A percentile compares a stretch with the other conserved stretches of the same genome.
Conservation (phyloP, 2,113 vertebrate species). For the Sinocyclocheilus grahami region DNA sequence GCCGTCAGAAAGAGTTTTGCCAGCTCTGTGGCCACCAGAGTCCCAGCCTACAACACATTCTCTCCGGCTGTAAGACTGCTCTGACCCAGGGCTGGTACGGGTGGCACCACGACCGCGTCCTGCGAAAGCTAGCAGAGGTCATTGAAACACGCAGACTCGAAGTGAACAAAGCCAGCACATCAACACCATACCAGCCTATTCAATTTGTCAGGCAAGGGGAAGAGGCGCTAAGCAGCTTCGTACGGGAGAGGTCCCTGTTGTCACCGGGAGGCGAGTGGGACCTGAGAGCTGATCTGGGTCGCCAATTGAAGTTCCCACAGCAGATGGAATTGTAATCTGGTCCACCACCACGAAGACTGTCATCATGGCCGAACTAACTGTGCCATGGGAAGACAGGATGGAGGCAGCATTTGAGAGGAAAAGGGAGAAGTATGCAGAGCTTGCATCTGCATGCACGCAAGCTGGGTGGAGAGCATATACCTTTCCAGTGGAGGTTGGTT, state of each 20-base stretch:
- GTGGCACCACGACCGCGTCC: neutral
- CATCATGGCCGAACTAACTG: too few relatives aligned
- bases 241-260: neutral
- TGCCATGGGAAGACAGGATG: too few relatives aligned
- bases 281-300: neutral
- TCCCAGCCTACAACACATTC: neutral
- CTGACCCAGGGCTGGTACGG: neutral
- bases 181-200: neutral
- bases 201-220: neutral
- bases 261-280: neutral
- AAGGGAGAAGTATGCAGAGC: too few relatives aligned
- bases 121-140: conserved; percentile 28
- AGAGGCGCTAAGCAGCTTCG: neutral
- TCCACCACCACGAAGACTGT: too few relatives aligned
- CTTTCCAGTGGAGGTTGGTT: neutral
- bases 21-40: neutral
- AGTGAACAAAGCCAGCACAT: neutral
- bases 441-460: neutral
- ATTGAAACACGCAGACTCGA: neutral
- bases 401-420: too few relatives aligned
- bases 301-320: neutral
- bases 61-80: neutral
- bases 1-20: neutral
- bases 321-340: neutral
- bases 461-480: neutral